Evolutionary conservation across 2,113 vertebrate genomes (phyloP).

Genomic region (Coryphaenoides rupestris): DNA sequence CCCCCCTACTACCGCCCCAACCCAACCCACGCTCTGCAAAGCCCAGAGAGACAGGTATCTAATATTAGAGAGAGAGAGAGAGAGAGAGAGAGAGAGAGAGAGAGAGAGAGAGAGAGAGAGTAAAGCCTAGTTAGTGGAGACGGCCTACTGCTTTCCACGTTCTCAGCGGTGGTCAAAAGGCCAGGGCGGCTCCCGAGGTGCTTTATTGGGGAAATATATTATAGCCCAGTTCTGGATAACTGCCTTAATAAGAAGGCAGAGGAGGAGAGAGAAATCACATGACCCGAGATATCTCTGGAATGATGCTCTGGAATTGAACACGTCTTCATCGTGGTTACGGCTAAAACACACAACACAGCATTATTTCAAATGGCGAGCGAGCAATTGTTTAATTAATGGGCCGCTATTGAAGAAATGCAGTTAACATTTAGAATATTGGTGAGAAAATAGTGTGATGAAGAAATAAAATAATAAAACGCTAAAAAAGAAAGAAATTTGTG

Average conservation of each 20-base stretch:
- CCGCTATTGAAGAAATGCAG: too few species aligned
- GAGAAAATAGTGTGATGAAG: too few species aligned
- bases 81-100: slow-evolving; percentile 33
- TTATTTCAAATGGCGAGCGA: too few species aligned
- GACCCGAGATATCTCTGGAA: slow-evolving; percentile 48
- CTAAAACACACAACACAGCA: slow-evolving; percentile 45
- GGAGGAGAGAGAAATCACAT: slow-evolving; percentile 40
- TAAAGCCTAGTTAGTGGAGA: slow-evolving; percentile 70
- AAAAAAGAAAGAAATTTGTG: too few species aligned
- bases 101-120: slow-evolving; percentile 67
- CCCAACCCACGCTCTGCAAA: slow-evolving; percentile 81
- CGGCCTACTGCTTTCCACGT: slow-evolving; percentile 62
- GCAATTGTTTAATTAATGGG: too few species aligned
- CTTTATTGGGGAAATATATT: slow-evolving; percentile 71
- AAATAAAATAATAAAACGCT: too few species aligned
- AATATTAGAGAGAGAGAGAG: slow-evolving; percentile 77
- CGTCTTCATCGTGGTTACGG: slow-evolving; percentile 66
- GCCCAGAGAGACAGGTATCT: slow-evolving; percentile 76
- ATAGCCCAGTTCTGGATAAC: slow-evolving; percentile 72
- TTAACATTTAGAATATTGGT: too few species aligned
- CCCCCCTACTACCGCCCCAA: slow-evolving; percentile 70
- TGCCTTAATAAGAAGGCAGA: slow-evolving; percentile 73
- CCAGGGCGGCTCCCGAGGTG: slow-evolving; percentile 64
- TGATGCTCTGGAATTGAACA: slow-evolving; percentile 50
- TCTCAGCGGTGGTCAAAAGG: slow-evolving; percentile 64